Percentiles rank a stretch among this genome's conserved stretches.
These are phyloP conservation scores for Magallana nippona DNA, from an alignment of 2,888 invertebrate genomes.

Conservation along the genomic window DNA sequence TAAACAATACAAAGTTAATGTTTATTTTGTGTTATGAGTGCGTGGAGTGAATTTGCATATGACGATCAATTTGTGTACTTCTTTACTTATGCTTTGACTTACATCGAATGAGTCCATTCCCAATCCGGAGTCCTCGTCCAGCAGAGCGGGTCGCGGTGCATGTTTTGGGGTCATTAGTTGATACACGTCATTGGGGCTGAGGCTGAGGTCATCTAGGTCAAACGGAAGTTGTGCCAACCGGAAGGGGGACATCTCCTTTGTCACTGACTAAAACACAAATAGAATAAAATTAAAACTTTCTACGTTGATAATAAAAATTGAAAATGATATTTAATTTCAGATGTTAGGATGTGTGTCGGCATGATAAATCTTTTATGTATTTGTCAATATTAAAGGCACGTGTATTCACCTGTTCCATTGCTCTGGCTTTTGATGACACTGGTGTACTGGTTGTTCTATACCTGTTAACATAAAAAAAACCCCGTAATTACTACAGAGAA, in stretches of 20 bases:
- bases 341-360: too few relatives aligned
- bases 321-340: too few relatives aligned
- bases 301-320: not conserved
- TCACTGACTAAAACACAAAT: not conserved
- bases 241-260: conserved; percentile 10
- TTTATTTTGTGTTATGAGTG: too few relatives aligned
- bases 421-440: not conserved
- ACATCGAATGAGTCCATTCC: conserved; percentile 25
- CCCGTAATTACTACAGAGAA: not conserved
- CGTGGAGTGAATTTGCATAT: too few relatives aligned
- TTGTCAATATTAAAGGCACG: not conserved
- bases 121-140: conserved; percentile 36
- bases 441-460: not conserved
- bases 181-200: not conserved
- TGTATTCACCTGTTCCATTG: not conserved
- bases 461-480: not conserved
- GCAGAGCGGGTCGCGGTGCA: not conserved
- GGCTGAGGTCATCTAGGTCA: conserved; percentile 20
- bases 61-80: not conserved
- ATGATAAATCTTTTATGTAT: not conserved
- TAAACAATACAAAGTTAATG: too few relatives aligned
- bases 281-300: not conserved
- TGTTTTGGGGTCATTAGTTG: conserved; percentile 42
- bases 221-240: conserved; percentile 11
- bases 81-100: not conserved